Evolutionary conservation across 2,797 vertebrate genomes (phyloP).

Genomic region (Leptatherina wallacei): DNA sequence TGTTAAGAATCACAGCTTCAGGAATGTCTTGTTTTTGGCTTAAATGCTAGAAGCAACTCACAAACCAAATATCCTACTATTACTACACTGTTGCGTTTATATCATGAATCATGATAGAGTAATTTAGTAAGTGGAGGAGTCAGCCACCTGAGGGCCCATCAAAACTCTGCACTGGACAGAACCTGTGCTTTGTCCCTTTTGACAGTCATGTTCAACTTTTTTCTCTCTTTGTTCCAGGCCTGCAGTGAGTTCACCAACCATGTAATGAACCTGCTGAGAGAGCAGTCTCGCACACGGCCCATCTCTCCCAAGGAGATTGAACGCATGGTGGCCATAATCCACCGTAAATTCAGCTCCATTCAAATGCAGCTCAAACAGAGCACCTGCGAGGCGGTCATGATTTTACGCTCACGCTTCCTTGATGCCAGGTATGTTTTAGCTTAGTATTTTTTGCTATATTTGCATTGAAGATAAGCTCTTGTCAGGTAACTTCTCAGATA

Average conservation of each 20-base stretch:
- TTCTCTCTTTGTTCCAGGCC: constrained; percentile 76
- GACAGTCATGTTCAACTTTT: constrained; percentile 37
- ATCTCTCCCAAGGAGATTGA: constrained; percentile 94
- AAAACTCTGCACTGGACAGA: constrained; percentile 25
- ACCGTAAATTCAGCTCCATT: constrained; percentile 95
- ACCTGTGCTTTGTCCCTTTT: constrained; percentile 18
- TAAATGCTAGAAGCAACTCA: neutral
- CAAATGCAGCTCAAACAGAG: constrained; percentile 97
- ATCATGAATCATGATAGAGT: neutral
- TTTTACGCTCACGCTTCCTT: constrained; percentile 92
- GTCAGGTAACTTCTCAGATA: no score
- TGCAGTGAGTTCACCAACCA: constrained; percentile 95
- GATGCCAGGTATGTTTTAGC: constrained; percentile 87
- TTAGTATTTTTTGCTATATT: constrained; percentile 40
- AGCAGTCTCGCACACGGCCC: constrained; percentile 92
- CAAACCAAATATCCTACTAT: neutral
- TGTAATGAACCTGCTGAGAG: constrained; percentile 94
- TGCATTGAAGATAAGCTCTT: neutral
- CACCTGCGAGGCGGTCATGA: constrained; percentile 95
- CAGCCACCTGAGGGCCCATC: constrained; percentile 2
- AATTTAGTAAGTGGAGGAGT: neutral
- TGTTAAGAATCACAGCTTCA: neutral
- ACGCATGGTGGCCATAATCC: constrained; percentile 95
- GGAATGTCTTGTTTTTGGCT: neutral
- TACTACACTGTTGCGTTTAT: neutral